Conservation (phyloP, 2,797 vertebrate genomes). For the Fringilla coelebs region DNA sequence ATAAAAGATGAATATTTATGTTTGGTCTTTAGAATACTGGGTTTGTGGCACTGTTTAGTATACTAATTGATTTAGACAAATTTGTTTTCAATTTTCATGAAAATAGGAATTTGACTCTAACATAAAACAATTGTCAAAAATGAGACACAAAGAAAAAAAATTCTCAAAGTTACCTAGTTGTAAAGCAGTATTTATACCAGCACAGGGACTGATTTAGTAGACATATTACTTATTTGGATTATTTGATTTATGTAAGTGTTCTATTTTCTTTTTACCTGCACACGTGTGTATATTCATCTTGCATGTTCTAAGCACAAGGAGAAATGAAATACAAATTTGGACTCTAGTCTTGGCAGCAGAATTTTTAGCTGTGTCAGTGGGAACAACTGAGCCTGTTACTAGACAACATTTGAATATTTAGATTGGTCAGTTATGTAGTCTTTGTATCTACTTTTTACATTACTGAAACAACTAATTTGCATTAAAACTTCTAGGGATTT, state of each 20-base stretch:
- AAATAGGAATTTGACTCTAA: not conserved
- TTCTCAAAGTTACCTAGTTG: not conserved
- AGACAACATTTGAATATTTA: not conserved
- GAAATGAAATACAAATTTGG: not conserved
- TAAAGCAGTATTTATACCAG: not conserved
- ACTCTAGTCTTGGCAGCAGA: not conserved
- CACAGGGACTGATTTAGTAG: not conserved
- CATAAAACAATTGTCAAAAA: not conserved
- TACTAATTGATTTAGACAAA: not conserved
- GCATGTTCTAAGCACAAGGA: not conserved
- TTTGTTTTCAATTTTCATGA: not conserved
- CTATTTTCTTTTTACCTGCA: not conserved
- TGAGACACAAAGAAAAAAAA: not conserved
- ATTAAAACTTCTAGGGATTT: not conserved
- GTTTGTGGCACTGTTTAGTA: not conserved
- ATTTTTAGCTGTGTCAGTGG: not conserved
- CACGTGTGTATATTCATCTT: not conserved
- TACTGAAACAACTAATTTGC: not conserved
- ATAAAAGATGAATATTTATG: not conserved
- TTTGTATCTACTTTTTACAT: not conserved
- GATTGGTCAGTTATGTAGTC: not conserved
- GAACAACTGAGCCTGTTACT: not conserved
- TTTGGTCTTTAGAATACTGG: not conserved
- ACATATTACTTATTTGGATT: not conserved
- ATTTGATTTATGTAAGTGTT: not conserved